These are phyloP conservation scores for Dryococelus australis DNA, from an alignment of 2,888 invertebrate genomes.

Conservation along the genomic window DNA sequence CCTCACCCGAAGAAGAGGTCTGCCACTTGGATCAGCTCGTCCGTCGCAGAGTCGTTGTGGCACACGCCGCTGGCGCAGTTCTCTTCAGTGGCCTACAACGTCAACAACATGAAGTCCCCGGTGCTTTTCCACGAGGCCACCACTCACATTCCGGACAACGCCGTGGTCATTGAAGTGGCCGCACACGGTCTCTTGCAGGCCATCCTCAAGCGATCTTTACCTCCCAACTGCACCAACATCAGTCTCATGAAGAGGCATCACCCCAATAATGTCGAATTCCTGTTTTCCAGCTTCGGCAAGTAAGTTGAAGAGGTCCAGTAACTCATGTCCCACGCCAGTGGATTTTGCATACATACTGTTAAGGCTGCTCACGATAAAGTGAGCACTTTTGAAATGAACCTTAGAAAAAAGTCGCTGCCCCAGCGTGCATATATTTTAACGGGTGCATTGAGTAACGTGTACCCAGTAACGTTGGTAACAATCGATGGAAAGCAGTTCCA, in stretches of 20 bases:
- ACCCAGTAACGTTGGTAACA: no score
- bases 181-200: constrained; percentile 95
- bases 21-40: constrained; percentile 84
- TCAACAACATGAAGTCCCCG: constrained; percentile 92
- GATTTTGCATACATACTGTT: no score
- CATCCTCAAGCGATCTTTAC: constrained; percentile 83
- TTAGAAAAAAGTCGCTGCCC: no score
- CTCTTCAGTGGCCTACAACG: constrained; percentile 90
- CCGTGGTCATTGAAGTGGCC: constrained; percentile 89
- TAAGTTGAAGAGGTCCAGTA: constrained; percentile 57
- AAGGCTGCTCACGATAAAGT: no score
- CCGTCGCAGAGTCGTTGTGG: constrained; percentile 78
- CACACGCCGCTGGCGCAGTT: constrained; percentile 67
- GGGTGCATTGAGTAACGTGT: no score
- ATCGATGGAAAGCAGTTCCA: no score
- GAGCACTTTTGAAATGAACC: no score
- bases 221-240: constrained; percentile 50
- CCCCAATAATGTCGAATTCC: constrained; percentile 76
- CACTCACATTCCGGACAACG: constrained; percentile 83
- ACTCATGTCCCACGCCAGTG: no score
- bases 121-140: constrained; percentile 92
- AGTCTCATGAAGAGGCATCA: constrained; percentile 86
- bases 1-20: constrained; percentile 72
- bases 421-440: no score
- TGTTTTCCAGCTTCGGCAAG: constrained; percentile 84